A percentile compares a stretch with the other conserved stretches of the same genome.
phyloP scores from a whole-genome alignment of 2,113 vertebrate genomes.

The Xyliphius kryptos region DNA sequence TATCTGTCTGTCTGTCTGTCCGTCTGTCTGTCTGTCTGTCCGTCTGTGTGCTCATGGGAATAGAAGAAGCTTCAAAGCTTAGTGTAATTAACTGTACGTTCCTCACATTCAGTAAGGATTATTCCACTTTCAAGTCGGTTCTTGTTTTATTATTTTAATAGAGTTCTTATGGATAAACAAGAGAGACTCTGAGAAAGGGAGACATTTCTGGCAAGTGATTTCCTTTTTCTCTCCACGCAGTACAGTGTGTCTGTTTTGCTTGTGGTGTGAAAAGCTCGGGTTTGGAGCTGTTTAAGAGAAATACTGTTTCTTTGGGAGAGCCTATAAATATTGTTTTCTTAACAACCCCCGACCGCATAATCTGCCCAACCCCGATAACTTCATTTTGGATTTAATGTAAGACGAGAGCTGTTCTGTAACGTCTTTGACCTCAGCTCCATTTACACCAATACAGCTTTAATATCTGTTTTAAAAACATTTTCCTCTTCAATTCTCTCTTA shows the following conservation, averaged over 20 bases:
- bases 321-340: conserved; percentile 1
- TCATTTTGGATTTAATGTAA: not conserved
- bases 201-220: too few relatives aligned
- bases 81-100: conserved; percentile 33
- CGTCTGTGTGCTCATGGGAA: too few relatives aligned
- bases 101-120: conserved; percentile 39
- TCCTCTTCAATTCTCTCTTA: too few relatives aligned
- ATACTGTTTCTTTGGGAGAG: conserved; percentile 1
- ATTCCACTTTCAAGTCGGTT: conserved; percentile 47
- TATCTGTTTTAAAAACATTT: too few relatives aligned
- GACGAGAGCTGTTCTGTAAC: too few relatives aligned
- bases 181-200: conserved; percentile 22
- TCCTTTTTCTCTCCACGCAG: too few relatives aligned
- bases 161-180: conserved; percentile 11
- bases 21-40: too few relatives aligned
- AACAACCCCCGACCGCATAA: not conserved
- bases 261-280: not conserved
- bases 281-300: not conserved
- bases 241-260: not conserved
- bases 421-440: too few relatives aligned
- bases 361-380: not conserved
- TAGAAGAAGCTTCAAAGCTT: conserved; percentile 31
- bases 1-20: too few relatives aligned
- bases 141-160: conserved; percentile 43
- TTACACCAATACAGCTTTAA: too few relatives aligned